Conservation (phyloP, 1,140 invertebrate genomes). For the Heliconius himera region DNA sequence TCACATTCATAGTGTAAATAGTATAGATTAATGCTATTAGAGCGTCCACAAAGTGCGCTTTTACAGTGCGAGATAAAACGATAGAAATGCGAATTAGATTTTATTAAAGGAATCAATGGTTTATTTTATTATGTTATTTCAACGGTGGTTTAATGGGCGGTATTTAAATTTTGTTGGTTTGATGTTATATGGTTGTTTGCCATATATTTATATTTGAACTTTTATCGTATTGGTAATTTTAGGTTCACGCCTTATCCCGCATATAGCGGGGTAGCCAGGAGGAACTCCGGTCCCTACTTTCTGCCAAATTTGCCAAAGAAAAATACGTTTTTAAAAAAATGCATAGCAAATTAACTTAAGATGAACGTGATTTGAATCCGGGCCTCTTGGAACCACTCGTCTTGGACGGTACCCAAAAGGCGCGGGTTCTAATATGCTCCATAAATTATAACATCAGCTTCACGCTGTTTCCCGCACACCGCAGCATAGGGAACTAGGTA, state of each 20-base stretch:
- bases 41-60: conserved; percentile 38
- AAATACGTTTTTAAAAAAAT: no score
- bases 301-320: no score
- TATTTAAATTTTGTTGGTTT: neutral
- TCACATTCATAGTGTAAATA: conserved; percentile 31
- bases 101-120: conserved; percentile 37
- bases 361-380: no score
- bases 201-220: neutral
- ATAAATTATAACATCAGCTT: no score
- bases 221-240: neutral
- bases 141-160: conserved; percentile 14
- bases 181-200: neutral
- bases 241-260: neutral
- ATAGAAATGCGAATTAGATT: conserved; percentile 34
- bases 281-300: no score
- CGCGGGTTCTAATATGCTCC: no score
- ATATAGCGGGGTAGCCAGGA: neutral
- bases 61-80: conserved; percentile 32
- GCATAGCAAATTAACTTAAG: no score
- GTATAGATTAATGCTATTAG: conserved; percentile 45
- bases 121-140: conserved; percentile 44
- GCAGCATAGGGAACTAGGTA: no score
- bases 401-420: no score
- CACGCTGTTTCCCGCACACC: no score
- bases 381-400: no score